Percentiles rank a stretch among this genome's conserved stretches.
Conservation (phyloP, 2,888 invertebrate species). For the Chrysolina americana region DNA sequence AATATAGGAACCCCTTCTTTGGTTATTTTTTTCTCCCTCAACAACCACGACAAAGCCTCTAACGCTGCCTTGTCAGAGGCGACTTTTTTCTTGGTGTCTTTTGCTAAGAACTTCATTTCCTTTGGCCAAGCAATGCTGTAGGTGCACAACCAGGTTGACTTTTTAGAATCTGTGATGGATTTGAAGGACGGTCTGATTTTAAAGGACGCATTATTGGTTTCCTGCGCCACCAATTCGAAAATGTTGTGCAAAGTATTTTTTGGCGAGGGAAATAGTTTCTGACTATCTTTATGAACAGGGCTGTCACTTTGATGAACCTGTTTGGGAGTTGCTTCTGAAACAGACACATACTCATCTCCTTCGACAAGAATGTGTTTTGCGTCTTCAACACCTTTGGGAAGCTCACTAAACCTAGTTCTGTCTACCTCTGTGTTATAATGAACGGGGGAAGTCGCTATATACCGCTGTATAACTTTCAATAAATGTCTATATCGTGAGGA, state of each 20-base stretch:
- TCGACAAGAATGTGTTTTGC: neutral
- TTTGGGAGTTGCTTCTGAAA: neutral
- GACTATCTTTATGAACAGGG: constrained; percentile 3
- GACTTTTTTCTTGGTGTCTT: constrained; percentile 71
- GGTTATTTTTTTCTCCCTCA: constrained; percentile 70
- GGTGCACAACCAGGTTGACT: constrained; percentile 71
- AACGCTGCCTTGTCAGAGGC: constrained; percentile 73
- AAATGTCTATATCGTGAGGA: neutral
- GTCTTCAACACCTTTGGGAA: neutral
- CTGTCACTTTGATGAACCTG: neutral
- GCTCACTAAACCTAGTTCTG: neutral
- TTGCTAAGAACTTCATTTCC: constrained; percentile 71
- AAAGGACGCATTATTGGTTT: constrained; percentile 63
- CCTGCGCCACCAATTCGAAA: constrained; percentile 68
- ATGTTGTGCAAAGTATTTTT: constrained; percentile 71
- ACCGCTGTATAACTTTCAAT: constrained; percentile 1
- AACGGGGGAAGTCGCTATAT: neutral
- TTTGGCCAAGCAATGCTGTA: constrained; percentile 75
- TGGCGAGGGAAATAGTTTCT: constrained; percentile 65
- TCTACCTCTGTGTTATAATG: neutral
- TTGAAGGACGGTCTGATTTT: constrained; percentile 68
- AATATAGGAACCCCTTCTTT: constrained; percentile 71
- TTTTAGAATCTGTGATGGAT: constrained; percentile 57
- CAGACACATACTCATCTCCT: neutral
- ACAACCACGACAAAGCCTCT: constrained; percentile 73